phyloP scores from a whole-genome alignment of 2,888 invertebrate genomes.

The Aquatica leii region DNA sequence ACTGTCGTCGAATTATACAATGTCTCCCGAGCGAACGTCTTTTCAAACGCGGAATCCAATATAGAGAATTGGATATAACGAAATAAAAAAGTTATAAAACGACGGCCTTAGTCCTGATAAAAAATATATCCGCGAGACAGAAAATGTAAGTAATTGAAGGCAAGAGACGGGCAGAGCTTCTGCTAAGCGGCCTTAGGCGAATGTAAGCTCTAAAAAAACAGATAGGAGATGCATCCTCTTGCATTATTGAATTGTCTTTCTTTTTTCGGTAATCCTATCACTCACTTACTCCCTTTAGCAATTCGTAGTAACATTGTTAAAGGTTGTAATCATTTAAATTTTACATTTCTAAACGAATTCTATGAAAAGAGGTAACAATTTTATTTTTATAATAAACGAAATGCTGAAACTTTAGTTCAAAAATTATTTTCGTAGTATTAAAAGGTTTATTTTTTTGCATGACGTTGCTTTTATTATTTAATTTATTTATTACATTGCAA shows the following conservation, averaged over 20 bases:
- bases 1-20: slow-evolving; percentile 45
- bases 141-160: slow-evolving; percentile 44
- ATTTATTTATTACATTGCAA: no score
- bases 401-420: no score
- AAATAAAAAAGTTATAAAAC: slow-evolving; percentile 49
- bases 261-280: slow-evolving; percentile 26
- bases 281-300: slow-evolving; percentile 29
- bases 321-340: no score
- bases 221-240: slow-evolving; percentile 23
- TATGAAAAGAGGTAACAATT: no score
- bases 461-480: no score
- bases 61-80: slow-evolving; percentile 48
- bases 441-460: no score
- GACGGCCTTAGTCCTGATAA: slow-evolving; percentile 39
- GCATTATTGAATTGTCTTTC: slow-evolving; percentile 34
- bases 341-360: no score
- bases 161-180: slow-evolving; percentile 38
- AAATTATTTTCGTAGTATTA: no score
- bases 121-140: slow-evolving; percentile 43
- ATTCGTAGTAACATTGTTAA: no score
- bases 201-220: slow-evolving; percentile 26
- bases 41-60: slow-evolving; percentile 43
- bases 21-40: slow-evolving; percentile 35
- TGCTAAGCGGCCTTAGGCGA: slow-evolving; percentile 35
- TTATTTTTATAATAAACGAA: no score